Conservation (phyloP, 2,888 invertebrate genomes). For the Lasiommata megera region DNA sequence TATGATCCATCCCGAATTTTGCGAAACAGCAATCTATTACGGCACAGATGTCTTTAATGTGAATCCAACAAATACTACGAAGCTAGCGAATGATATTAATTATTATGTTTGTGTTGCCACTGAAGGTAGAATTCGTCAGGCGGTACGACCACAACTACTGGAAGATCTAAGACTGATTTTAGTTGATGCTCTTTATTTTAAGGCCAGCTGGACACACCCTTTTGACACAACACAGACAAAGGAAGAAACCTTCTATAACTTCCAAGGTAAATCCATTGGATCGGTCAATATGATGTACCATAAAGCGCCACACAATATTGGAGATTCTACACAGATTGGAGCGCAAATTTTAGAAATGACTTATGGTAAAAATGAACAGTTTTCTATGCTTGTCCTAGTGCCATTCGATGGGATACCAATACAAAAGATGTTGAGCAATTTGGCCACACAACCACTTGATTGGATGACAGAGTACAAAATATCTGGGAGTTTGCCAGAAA, state of each 20-base stretch:
- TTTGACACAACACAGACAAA: conserved; percentile 82
- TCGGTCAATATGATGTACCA: conserved; percentile 89
- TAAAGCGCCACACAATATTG: conserved; percentile 79
- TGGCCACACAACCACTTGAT: conserved; percentile 68
- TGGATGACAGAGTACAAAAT: conserved; percentile 75
- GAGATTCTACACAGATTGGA: conserved; percentile 71
- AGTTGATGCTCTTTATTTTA: conserved; percentile 86
- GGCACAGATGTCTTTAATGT: conserved; percentile 78
- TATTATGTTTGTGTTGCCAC: conserved; percentile 85
- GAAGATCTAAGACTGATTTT: conserved; percentile 79
- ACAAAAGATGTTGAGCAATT: conserved; percentile 70
- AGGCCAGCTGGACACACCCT: conserved; percentile 86
- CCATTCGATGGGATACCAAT: conserved; percentile 81
- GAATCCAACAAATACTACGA: conserved; percentile 76
- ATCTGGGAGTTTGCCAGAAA: conserved; percentile 65
- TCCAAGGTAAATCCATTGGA: conserved; percentile 74
- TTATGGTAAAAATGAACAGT: conserved; percentile 82
- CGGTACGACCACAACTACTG: conserved; percentile 76
- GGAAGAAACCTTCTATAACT: conserved; percentile 80
- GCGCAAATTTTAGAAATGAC: conserved; percentile 85
- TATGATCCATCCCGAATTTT: conserved; percentile 64
- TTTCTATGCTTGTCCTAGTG: conserved; percentile 84
- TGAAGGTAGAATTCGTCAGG: conserved; percentile 83
- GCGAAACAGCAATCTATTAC: conserved; percentile 67
- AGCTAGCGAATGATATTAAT: conserved; percentile 83